Evolutionary conservation across 1,140 invertebrate genomes (phyloP).

Genomic region (Belonocnema kinseyi): DNA sequence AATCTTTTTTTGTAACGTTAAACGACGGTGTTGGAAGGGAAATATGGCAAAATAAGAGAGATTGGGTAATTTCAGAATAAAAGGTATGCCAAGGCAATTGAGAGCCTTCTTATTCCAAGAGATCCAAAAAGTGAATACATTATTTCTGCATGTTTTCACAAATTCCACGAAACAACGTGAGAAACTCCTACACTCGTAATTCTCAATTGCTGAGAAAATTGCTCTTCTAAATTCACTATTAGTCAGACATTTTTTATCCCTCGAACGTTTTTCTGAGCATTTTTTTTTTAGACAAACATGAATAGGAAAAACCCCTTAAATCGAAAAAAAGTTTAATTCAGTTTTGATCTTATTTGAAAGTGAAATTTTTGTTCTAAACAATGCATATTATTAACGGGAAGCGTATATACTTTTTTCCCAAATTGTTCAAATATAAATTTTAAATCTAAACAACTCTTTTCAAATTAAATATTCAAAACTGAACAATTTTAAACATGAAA

Average conservation of each 20-base stretch:
- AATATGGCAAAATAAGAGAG: slow-evolving; percentile 9
- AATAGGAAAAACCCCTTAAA: no score
- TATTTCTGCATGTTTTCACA: not conserved
- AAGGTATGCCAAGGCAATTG: slow-evolving; percentile 9
- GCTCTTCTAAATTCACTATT: slow-evolving; percentile 2
- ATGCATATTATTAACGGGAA: no score
- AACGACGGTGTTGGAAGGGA: not conserved
- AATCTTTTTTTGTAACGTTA: not conserved
- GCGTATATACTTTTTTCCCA: no score
- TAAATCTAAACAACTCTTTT: no score
- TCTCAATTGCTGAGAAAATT: not conserved
- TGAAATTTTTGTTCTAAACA: no score
- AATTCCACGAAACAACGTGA: slow-evolving; percentile 15
- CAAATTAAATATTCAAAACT: no score
- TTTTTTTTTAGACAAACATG: no score
- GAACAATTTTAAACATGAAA: no score
- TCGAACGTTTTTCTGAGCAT: not conserved
- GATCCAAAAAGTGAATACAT: slow-evolving; percentile 23
- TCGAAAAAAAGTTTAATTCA: no score
- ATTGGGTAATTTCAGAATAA: not conserved
- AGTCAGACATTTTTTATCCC: not conserved
- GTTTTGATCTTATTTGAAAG: no score
- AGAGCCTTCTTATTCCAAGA: not conserved
- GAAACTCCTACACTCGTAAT: slow-evolving; percentile 11
- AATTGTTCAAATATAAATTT: no score